phyloP scores from a whole-genome alignment of 2,888 invertebrate genomes.

The Oegoconia quadripuncta region DNA sequence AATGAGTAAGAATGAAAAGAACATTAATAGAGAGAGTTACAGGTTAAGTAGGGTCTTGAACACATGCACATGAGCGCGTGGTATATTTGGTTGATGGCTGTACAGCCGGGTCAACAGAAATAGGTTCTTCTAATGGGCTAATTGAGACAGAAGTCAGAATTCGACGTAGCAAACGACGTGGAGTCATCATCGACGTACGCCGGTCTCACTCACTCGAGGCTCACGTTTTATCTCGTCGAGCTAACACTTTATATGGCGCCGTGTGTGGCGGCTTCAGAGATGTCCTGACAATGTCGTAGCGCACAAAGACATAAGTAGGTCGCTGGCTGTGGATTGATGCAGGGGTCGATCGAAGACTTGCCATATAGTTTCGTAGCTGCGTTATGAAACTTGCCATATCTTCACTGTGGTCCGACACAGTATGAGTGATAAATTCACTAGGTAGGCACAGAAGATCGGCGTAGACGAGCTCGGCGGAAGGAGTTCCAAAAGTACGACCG shows the following conservation, averaged over 20 bases:
- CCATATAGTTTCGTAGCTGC: constrained; percentile 3
- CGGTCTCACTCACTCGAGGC: not conserved
- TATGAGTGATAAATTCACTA: constrained; percentile 21
- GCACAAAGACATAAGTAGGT: constrained; percentile 11
- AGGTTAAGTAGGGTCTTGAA: not conserved
- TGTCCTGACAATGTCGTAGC: constrained; percentile 12
- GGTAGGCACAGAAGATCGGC: constrained; percentile 28
- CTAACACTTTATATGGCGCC: constrained; percentile 8
- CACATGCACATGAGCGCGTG: not conserved
- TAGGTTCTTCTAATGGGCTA: too few relatives aligned
- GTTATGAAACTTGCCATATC: constrained; percentile 6
- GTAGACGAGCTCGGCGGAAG: constrained; percentile 28
- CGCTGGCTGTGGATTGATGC: not conserved
- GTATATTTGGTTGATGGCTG: not conserved
- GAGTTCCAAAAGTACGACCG: too few relatives aligned
- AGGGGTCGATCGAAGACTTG: constrained; percentile 1
- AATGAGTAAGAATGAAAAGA: too few relatives aligned
- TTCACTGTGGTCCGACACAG: not conserved
- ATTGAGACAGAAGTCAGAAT: not conserved
- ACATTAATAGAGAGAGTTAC: not conserved
- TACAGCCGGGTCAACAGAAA: not conserved
- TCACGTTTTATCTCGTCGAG: constrained; percentile 1
- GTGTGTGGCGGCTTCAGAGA: constrained; percentile 16
- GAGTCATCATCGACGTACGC: not conserved
- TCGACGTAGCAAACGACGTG: not conserved